A percentile compares a stretch with the other conserved stretches of the same genome.
These are phyloP conservation scores for Acanthoscelides obtectus DNA, from an alignment of 2,888 invertebrate species.

Conservation along the genomic window DNA sequence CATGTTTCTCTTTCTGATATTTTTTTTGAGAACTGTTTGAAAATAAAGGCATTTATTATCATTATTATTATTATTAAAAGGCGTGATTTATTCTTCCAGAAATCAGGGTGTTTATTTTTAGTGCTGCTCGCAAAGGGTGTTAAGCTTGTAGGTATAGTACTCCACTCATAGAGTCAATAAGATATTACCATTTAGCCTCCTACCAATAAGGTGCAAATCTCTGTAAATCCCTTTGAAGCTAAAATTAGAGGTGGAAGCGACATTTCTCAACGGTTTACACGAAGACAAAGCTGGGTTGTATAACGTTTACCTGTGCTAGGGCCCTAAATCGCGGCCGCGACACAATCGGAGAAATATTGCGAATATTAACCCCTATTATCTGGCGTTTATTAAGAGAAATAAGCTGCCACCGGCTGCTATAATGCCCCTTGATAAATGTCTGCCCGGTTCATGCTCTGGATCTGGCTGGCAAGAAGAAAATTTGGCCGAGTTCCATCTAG, in stretches of 20 bases:
- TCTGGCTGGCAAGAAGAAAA: background rate
- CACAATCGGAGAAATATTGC: slow-evolving; percentile 5
- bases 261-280: background rate
- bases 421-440: slow-evolving; percentile 3
- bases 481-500: background rate
- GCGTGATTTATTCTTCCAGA: too few species aligned
- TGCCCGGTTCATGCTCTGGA: background rate
- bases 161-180: too few species aligned
- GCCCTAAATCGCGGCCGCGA: background rate
- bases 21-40: too few species aligned
- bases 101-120: too few species aligned
- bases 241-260: background rate
- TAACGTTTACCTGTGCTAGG: background rate
- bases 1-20: too few species aligned
- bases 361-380: slow-evolving; percentile 5
- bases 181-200: background rate
- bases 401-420: background rate
- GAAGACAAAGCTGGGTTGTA: background rate
- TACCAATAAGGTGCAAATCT: background rate
- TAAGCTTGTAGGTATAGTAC: too few species aligned
- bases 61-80: too few species aligned
- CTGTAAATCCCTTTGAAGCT: background rate
- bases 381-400: slow-evolving; percentile 3
- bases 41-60: too few species aligned
- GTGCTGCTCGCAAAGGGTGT: too few species aligned